Conservation (phyloP, 2,113 vertebrate species). For the Crypturellus undulatus region DNA sequence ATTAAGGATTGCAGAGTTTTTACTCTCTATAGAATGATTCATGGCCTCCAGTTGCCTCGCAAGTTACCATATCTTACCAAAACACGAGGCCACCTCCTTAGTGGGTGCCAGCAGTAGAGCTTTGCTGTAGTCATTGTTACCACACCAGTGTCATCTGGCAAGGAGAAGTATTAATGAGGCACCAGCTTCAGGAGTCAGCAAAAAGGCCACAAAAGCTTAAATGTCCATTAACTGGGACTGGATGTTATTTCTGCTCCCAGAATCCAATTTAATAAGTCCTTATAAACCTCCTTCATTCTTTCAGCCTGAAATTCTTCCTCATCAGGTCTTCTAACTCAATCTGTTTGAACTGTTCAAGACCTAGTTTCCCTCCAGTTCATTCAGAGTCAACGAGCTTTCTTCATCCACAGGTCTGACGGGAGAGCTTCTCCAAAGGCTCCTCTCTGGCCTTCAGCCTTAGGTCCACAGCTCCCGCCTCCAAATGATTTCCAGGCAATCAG, state of each 20-base stretch:
- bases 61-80: not conserved
- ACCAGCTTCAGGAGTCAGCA: not conserved
- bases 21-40: not conserved
- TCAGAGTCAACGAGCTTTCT: not conserved
- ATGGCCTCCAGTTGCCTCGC: not conserved
- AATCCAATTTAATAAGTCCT: accelerated
- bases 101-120: not conserved
- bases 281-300: not conserved
- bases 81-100: not conserved
- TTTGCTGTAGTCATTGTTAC: too few species aligned
- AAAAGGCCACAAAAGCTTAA: not conserved
- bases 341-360: not conserved
- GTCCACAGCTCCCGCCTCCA: not conserved
- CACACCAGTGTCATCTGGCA: not conserved
- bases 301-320: not conserved
- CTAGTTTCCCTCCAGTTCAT: not conserved
- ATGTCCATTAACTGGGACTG: not conserved
- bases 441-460: accelerated
- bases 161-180: not conserved
- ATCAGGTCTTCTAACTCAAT: not conserved
- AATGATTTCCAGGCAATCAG: not conserved
- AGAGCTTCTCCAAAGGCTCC: not conserved
- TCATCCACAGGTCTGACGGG: accelerated
- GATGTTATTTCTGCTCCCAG: not conserved
- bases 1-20: not conserved